Percentiles rank a stretch among this genome's conserved stretches.
phyloP scores from a whole-genome alignment of 2,113 vertebrate genomes.

The Isurus oxyrinchus region DNA sequence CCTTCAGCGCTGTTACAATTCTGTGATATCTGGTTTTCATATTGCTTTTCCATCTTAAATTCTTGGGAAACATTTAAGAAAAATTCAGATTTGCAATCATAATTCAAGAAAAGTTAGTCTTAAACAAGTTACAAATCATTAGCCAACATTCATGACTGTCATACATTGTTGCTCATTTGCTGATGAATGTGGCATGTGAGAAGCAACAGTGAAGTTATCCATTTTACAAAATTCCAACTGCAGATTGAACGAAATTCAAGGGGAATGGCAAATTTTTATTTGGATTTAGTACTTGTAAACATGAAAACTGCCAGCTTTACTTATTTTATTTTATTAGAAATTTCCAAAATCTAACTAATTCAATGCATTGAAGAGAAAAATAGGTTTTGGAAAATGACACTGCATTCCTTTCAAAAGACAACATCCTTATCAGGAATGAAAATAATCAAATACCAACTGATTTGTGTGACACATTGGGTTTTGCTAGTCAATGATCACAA shows the following conservation, averaged over 20 bases:
- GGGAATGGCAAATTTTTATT: background rate
- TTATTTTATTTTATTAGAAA: background rate
- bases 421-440: background rate
- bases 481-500: background rate
- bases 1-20: too few species aligned
- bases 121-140: background rate
- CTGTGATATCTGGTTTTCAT: background rate
- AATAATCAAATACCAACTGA: background rate
- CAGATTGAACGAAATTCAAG: background rate
- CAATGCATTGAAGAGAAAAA: background rate
- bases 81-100: background rate
- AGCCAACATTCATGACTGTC: background rate
- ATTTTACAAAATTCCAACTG: background rate
- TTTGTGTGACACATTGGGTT: background rate
- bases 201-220: background rate
- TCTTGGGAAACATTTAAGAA: background rate
- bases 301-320: background rate
- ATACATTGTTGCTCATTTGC: background rate
- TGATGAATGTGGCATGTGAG: background rate
- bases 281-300: background rate
- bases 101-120: background rate
- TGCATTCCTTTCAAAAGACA: background rate
- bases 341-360: background rate
- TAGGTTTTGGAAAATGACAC: background rate
- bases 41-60: background rate